Base-by-base conservation (phyloP, 2,888 invertebrate species). In the Oscheius sp. region DNA sequence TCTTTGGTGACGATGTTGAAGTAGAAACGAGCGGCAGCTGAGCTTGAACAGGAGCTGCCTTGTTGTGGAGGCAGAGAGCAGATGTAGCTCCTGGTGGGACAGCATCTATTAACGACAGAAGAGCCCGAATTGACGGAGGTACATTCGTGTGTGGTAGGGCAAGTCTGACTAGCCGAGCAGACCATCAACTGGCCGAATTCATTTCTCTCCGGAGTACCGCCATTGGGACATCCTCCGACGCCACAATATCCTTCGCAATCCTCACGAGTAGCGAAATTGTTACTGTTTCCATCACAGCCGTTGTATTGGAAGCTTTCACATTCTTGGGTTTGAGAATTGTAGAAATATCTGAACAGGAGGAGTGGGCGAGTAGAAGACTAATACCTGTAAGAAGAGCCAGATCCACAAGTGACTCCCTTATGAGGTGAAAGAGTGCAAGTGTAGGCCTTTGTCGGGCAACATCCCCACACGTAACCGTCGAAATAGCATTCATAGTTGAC, bases 391-490 rank as follows among this genome's bases (percentile, higher is more conserved):
- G 84, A 82, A 0, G 85, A 85, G 58, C 86, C 86, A 9, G 86
- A 83, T 61, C 87, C 88, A 69, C 88, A 88, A 5, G 81, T 83
- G 63, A 86, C 80, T 61, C 88, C 88, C 74, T 85, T 85, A 72
- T 86, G 84, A 7, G 86, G 81, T 12, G 84, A 79, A 25, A 88
- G 75, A 9, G 86, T 84, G 74, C 88, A 88, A 13, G 88, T 88
- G 78, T 86, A 88, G 9, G 86, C 87, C 78, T 87, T 87, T 16
- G 86, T 84, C 16, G 88, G 87, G 63, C 88, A 88, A 68, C 88
- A 88, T 63, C 87, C 88, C 85, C 86, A 88, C 6, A 86, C 83
- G 68, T 84, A 85, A 52, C 88, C 88, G 69, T 88, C 84, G 58
- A 84, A 84, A 73, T 84, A 82, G 76, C 85, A 85, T 53, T 85